Base-by-base conservation (phyloP, 2,113 vertebrate species). In the Sapajus apella region DNA sequence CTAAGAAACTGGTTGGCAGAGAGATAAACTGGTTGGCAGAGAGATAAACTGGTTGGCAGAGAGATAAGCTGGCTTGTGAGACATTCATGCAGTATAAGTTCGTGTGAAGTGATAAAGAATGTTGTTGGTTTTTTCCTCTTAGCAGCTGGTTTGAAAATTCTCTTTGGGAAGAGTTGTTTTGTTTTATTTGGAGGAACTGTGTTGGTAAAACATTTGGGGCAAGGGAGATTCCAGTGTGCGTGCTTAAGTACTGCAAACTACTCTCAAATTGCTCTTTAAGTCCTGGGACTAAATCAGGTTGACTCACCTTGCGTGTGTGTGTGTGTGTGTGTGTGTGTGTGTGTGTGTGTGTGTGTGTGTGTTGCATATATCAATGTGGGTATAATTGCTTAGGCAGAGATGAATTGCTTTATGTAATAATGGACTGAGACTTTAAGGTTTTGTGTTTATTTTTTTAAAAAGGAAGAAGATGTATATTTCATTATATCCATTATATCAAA, bases 1-100 rank as follows among this genome's bases (percentile, higher is more conserved):
- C 72, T 84, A 83, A 79, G 76, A 88, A 91, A 72, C 37, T 86
- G 37, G 37, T 82, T 95, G 92, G 66, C 73, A 92, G 89, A 93
- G 76, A 93, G 25, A 68, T 32, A 93, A 84, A 40, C 40, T 50
- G 21, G 35, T 82, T 95, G 92, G 66, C 73, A 92, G 89, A 93
- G 76, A 93, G 25, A 68, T 32, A 93, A 84, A 40, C 40, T 50
- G 21, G 35, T 82, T 95, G 92, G 66, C 75, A 93, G 89, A 93
- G 72, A 91, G 25, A 61, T n/a, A 91, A 84, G 50, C 40, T 50
- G 21, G 27, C 83, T 72, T 50, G 25, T 90, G 43, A 76, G 94
- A 77, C 25, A 52, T 61, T 83, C n/a, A 86, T 61, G 66, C 47
- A 52, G 56, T 56, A 37, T 43, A 86, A 40, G 32, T 83, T 66